Evolutionary conservation across 2,888 invertebrate genomes (phyloP).

Genomic region (Andrena minutula): DNA sequence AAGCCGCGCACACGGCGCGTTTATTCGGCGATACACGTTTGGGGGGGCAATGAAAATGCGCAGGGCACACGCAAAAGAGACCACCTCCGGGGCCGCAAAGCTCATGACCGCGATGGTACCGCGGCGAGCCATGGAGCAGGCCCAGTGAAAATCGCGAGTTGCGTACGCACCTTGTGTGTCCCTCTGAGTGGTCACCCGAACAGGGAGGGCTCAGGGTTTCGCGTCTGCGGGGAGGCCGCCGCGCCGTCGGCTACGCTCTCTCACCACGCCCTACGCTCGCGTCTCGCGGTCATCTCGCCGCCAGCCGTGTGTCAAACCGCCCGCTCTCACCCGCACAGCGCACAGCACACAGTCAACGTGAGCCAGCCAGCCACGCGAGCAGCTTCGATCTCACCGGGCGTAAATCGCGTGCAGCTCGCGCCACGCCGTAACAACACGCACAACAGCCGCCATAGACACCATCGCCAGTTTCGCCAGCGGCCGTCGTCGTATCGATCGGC

Average conservation of each 20-base stretch:
- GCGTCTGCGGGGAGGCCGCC: constrained; percentile 78
- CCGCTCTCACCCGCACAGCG: constrained; percentile 60
- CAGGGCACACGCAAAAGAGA: constrained; percentile 81
- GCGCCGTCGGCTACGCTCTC: constrained; percentile 71
- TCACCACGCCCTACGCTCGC: constrained; percentile 73
- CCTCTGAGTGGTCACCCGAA: constrained; percentile 78
- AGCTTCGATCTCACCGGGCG: constrained; percentile 72
- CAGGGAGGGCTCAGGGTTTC: constrained; percentile 77
- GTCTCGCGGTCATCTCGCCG: constrained; percentile 66
- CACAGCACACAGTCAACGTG: constrained; percentile 56
- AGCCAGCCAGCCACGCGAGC: constrained; percentile 60
- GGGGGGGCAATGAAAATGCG: constrained; percentile 81
- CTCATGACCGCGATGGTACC: constrained; percentile 76
- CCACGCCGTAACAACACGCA: constrained; percentile 77
- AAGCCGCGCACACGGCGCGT: constrained; percentile 75
- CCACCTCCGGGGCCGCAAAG: constrained; percentile 78
- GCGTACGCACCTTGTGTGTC: constrained; percentile 94
- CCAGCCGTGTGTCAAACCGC: constrained; percentile 55
- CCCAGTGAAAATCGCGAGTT: constrained; percentile 95
- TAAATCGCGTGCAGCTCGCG: constrained; percentile 71
- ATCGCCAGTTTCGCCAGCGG: constrained; percentile 78
- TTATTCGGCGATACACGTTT: constrained; percentile 75
- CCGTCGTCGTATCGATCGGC: constrained; percentile 82
- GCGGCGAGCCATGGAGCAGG: constrained; percentile 90
- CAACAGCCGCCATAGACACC: constrained; percentile 81